A percentile compares a stretch with the other conserved stretches of the same genome.
Evolutionary conservation across 2,888 invertebrate genomes (phyloP).

Genomic region (Gymnoscelis rufifasciata): DNA sequence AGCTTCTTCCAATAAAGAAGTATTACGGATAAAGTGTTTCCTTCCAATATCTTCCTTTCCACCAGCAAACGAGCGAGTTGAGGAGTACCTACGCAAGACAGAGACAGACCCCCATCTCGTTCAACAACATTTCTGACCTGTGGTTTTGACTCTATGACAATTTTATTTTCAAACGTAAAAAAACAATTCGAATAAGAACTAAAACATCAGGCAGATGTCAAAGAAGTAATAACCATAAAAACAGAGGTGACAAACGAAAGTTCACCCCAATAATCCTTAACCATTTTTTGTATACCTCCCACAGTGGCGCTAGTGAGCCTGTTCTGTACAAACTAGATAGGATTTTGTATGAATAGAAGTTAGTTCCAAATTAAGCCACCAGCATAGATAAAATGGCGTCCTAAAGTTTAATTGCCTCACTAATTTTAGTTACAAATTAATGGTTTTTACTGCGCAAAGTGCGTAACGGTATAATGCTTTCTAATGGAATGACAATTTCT

Average conservation of each 20-base stretch:
- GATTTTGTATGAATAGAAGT: neutral
- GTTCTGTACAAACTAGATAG: neutral
- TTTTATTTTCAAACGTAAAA: neutral
- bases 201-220: slow-evolving; percentile 23
- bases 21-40: too few species aligned
- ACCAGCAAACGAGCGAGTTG: too few species aligned
- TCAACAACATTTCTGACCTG: too few species aligned
- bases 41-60: too few species aligned
- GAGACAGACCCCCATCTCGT: too few species aligned
- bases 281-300: neutral
- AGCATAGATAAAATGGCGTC: slow-evolving; percentile 24
- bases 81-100: too few species aligned
- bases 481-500: slow-evolving; percentile 5
- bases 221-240: slow-evolving; percentile 10
- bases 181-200: slow-evolving; percentile 1
- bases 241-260: slow-evolving; percentile 21
- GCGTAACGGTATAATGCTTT: slow-evolving; percentile 27
- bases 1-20: too few species aligned
- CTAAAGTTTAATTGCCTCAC: slow-evolving; percentile 45
- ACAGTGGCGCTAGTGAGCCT: neutral
- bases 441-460: slow-evolving; percentile 26
- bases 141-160: too few species aligned
- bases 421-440: slow-evolving; percentile 46
- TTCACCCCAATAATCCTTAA: neutral
- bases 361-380: neutral